Percentiles rank a stretch among this genome's conserved stretches.
These are phyloP conservation scores for Anolis sagrei DNA, from an alignment of 2,113 vertebrate genomes.

Conservation along the genomic window DNA sequence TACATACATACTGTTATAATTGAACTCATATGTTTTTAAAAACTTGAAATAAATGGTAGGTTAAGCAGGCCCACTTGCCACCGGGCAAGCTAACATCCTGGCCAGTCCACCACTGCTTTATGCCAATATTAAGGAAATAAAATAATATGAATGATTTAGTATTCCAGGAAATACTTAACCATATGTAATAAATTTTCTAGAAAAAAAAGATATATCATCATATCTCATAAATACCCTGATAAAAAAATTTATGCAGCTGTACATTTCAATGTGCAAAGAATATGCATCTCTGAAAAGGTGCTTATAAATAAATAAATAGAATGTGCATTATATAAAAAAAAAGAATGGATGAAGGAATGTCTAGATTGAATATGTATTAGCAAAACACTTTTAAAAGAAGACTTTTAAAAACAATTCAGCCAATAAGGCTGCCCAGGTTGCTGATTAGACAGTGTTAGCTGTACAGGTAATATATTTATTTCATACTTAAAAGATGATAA, in stretches of 20 bases:
- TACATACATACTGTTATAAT: too few relatives aligned
- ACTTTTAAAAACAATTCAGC: background rate
- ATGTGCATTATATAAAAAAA: background rate
- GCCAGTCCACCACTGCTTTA: background rate
- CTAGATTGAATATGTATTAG: too few relatives aligned
- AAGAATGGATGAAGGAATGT: too few relatives aligned
- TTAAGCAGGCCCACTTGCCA: too few relatives aligned
- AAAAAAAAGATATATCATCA: background rate
- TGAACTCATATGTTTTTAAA: too few relatives aligned
- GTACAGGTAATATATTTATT: background rate
- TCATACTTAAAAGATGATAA: slow-evolving; percentile 25
- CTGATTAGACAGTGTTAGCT: background rate
- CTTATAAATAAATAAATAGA: background rate
- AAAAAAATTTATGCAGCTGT: background rate
- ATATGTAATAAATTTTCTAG: background rate
- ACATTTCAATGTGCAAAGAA: background rate
- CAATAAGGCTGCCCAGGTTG: background rate
- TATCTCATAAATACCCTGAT: background rate
- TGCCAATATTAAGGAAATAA: background rate
- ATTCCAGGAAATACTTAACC: background rate
- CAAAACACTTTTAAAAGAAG: too few relatives aligned
- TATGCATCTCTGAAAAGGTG: background rate
- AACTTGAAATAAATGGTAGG: too few relatives aligned
- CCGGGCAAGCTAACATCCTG: too few relatives aligned
- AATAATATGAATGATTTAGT: background rate